Evolutionary conservation across 2,113 vertebrate genomes (phyloP).

Genomic region (Pedetes capensis): DNA sequence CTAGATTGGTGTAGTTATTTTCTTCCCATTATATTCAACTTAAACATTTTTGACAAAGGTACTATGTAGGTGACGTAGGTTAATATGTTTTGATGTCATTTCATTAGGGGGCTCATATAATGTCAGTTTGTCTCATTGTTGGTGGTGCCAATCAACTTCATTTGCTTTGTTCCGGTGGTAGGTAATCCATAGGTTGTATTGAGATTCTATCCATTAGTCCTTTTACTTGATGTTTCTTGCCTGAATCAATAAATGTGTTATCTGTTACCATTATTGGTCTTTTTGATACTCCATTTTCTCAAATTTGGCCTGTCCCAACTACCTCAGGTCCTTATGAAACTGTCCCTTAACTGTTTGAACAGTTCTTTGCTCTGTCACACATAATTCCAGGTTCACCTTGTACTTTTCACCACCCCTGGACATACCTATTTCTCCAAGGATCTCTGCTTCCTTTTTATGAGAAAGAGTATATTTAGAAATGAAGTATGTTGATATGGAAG

Average conservation of each 20-base stretch:
- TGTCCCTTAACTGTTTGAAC: background rate
- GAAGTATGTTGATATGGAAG: background rate
- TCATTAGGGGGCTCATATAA: background rate
- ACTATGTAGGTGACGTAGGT: too few species aligned
- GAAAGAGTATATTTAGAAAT: conserved; percentile 9
- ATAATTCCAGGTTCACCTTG: background rate
- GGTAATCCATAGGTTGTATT: background rate
- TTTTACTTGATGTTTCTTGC: background rate
- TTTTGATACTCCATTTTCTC: background rate
- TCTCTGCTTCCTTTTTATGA: conserved; percentile 4
- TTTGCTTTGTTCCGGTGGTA: background rate
- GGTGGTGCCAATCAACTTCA: background rate
- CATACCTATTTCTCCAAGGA: background rate
- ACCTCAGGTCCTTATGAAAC: background rate
- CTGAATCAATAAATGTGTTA: background rate
- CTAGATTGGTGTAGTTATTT: background rate
- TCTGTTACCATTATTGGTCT: background rate
- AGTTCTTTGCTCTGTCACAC: background rate
- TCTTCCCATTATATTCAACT: background rate
- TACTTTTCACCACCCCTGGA: background rate
- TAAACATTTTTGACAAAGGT: background rate
- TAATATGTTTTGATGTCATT: background rate
- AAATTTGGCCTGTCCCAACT: background rate
- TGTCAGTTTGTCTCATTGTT: background rate
- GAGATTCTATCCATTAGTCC: background rate